Conservation (phyloP, 2,797 vertebrate species). For the Merluccius polli region DNA sequence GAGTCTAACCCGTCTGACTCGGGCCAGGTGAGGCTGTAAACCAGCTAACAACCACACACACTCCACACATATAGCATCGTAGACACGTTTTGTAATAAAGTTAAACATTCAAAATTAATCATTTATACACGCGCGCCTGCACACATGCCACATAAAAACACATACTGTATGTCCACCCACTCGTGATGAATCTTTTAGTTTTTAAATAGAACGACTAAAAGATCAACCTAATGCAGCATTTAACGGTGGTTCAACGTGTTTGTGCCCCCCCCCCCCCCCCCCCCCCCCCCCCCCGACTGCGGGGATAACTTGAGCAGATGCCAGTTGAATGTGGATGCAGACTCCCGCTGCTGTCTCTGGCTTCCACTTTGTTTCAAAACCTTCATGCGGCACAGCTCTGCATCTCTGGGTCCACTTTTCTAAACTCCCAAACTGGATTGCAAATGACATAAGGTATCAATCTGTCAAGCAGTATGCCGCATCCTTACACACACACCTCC, state of each 20-base stretch:
- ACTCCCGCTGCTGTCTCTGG: conserved; percentile 7
- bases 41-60: no score
- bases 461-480: conserved; percentile 31
- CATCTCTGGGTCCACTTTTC: conserved; percentile 9
- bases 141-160: neutral
- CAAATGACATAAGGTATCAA: conserved; percentile 41
- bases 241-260: no score
- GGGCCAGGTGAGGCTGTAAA: no score
- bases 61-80: no score
- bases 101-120: neutral
- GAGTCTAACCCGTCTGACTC: no score
- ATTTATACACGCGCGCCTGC: neutral
- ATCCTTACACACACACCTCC: conserved; percentile 9
- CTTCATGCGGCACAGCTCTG: neutral
- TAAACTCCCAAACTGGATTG: conserved; percentile 34
- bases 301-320: neutral
- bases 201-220: neutral
- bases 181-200: neutral
- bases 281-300: neutral
- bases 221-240: neutral
- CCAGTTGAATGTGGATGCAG: conserved; percentile 8
- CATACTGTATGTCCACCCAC: neutral
- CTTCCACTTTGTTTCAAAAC: conserved; percentile 7
- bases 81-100: neutral
- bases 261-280: no score